phyloP scores from a whole-genome alignment of 2,797 vertebrate genomes.

The Sphenodon punctatus region DNA sequence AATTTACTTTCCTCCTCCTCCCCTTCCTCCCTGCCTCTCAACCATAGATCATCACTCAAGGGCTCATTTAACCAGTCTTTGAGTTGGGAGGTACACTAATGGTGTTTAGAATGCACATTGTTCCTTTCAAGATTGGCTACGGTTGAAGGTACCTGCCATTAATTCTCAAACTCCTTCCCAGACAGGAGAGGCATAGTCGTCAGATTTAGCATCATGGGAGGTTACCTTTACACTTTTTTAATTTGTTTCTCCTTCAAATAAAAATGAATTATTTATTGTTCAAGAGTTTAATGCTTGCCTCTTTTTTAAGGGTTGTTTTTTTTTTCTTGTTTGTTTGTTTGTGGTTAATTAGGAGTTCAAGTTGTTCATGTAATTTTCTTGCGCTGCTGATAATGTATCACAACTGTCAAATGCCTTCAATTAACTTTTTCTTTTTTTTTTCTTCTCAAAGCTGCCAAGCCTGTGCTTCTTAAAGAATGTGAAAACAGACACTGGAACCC shows the following conservation, averaged over 20 bases:
- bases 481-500: not conserved
- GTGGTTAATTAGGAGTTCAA: conserved; percentile 36
- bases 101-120: not conserved
- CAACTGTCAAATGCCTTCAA: not conserved
- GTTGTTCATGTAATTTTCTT: conserved; percentile 1
- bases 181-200: conserved; percentile 25
- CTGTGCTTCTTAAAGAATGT: not conserved
- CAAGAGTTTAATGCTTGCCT: not conserved
- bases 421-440: not conserved
- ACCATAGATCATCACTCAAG: not conserved
- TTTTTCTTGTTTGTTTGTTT: not conserved
- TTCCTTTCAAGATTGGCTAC: conserved; percentile 2
- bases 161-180: conserved; percentile 31
- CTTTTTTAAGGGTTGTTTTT: not conserved
- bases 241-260: conserved; percentile 44
- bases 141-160: conserved; percentile 25
- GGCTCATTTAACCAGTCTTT: conserved; percentile 3
- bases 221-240: conserved; percentile 35
- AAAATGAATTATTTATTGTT: conserved; percentile 16
- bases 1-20: not conserved
- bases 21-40: not conserved
- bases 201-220: conserved; percentile 26
- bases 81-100: not conserved
- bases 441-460: not conserved
- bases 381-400: not conserved